phyloP scores from a whole-genome alignment of 2,888 invertebrate species.

The Ischnura elegans region DNA sequence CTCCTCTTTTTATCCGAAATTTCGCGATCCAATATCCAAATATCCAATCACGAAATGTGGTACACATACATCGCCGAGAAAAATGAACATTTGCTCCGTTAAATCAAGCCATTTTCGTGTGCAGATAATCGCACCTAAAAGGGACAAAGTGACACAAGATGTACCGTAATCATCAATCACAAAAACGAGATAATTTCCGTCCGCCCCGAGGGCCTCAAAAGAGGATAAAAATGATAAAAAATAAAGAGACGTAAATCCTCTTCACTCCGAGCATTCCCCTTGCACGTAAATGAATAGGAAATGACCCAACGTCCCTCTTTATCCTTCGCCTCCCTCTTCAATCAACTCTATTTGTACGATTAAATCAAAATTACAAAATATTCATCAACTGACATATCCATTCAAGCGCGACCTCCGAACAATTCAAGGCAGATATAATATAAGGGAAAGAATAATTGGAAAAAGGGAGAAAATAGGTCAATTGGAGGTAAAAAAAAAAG shows the following conservation, averaged over 20 bases:
- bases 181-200: constrained; percentile 61
- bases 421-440: no score
- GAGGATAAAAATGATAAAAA: constrained; percentile 7
- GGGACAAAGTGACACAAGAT: constrained; percentile 49
- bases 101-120: constrained; percentile 51
- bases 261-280: constrained; percentile 13
- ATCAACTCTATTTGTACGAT: constrained; percentile 42
- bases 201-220: neutral
- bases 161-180: constrained; percentile 57
- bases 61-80: constrained; percentile 53
- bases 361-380: constrained; percentile 50
- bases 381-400: constrained; percentile 8
- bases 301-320: neutral
- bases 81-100: constrained; percentile 41
- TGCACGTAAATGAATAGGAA: neutral
- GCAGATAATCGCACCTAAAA: constrained; percentile 49
- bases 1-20: constrained; percentile 27
- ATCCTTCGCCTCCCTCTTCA: neutral
- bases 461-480: neutral
- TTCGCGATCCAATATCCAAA: no score
- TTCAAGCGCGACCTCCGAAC: neutral
- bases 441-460: neutral
- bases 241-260: neutral
- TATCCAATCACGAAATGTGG: constrained; percentile 22
- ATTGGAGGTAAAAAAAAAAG: neutral